Conservation (phyloP, 1,140 invertebrate species). For the Danaus plexippus region DNA sequence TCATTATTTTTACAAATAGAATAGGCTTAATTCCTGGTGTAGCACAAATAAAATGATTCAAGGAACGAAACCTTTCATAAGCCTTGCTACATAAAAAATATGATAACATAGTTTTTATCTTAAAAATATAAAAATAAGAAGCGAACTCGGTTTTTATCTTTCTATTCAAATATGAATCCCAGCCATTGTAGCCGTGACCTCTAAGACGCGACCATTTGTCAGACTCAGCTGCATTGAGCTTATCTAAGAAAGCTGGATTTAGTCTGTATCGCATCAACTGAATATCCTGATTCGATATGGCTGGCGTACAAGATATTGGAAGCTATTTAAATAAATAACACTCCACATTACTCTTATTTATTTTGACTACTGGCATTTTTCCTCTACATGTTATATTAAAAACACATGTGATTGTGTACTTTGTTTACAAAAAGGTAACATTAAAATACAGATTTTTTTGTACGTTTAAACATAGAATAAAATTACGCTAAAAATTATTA, state of each 20-base stretch:
- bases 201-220: slow-evolving; percentile 49
- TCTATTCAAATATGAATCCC: slow-evolving; percentile 15
- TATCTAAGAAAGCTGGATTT: slow-evolving; percentile 58
- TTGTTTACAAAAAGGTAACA: too few relatives aligned
- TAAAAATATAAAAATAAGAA: not conserved
- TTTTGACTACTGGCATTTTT: slow-evolving; percentile 3
- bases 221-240: slow-evolving; percentile 40
- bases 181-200: slow-evolving; percentile 18
- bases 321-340: slow-evolving; percentile 29
- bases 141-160: slow-evolving; percentile 12
- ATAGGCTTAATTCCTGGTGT: too few relatives aligned
- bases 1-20: too few relatives aligned
- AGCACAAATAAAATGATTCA: too few relatives aligned
- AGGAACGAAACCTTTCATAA: too few relatives aligned
- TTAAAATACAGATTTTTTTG: too few relatives aligned
- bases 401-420: too few relatives aligned
- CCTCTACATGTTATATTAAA: too few relatives aligned
- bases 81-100: too few relatives aligned
- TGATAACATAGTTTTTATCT: too few relatives aligned
- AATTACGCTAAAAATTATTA: slow-evolving; percentile 2
- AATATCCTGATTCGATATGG: slow-evolving; percentile 44
- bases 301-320: slow-evolving; percentile 23
- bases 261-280: slow-evolving; percentile 47
- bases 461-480: too few relatives aligned
- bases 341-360: not conserved